Conservation (phyloP, 2,797 vertebrate species). For the Alauda arvensis region DNA sequence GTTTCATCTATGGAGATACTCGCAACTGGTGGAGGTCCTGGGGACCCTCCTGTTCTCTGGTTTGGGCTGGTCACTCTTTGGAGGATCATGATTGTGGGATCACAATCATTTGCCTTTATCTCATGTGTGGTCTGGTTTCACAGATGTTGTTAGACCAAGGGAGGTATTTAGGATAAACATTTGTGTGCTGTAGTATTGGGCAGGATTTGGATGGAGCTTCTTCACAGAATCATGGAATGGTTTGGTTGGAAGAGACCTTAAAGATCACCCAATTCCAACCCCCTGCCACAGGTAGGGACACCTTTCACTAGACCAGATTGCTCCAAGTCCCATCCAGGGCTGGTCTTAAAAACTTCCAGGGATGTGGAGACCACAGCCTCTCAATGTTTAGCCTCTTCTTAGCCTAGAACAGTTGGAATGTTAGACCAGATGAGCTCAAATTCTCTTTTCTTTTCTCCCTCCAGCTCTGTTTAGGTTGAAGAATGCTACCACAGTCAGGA, state of each 20-base stretch:
- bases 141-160: background rate
- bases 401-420: background rate
- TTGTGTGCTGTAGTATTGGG: background rate
- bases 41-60: background rate
- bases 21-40: background rate
- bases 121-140: background rate
- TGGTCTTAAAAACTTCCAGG: background rate
- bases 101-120: background rate
- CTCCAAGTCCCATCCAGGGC: background rate
- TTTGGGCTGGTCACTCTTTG: background rate
- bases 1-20: background rate
- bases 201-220: background rate
- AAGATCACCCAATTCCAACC: background rate
- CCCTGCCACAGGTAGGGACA: background rate
- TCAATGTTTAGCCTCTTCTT: background rate
- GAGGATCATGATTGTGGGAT: background rate
- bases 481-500: fast-evolving
- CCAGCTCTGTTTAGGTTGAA: background rate
- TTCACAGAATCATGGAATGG: background rate
- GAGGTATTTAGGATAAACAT: background rate
- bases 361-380: background rate
- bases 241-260: background rate
- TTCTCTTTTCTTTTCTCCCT: background rate
- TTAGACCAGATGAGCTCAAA: background rate
- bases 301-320: too few relatives aligned